Conservation (phyloP, 2,113 vertebrate species). For the Ploceus nigricollis region DNA sequence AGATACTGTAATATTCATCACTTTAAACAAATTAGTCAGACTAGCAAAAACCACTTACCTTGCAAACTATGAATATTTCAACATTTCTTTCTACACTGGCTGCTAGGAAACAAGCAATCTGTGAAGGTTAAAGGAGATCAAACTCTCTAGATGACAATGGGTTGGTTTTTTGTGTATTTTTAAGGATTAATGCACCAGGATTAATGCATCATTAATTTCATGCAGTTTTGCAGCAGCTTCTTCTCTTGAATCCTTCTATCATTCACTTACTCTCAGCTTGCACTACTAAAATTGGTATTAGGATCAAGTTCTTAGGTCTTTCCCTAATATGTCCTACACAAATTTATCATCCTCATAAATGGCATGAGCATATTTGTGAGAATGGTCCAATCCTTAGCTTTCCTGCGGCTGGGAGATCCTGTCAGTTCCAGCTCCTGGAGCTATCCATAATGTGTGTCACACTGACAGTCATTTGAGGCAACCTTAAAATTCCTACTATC, state of each 20-base stretch:
- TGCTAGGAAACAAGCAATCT: background rate
- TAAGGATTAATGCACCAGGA: background rate
- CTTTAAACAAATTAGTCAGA: background rate
- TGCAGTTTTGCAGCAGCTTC: background rate
- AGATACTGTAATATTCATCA: background rate
- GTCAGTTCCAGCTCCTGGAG: background rate
- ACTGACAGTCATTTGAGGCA: background rate
- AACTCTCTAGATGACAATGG: background rate
- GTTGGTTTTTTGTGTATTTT: fast-evolving
- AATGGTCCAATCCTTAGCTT: background rate
- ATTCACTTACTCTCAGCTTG: background rate
- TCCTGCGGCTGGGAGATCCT: background rate
- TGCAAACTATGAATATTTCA: background rate
- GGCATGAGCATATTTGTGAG: background rate
- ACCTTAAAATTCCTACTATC: background rate
- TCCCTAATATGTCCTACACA: background rate
- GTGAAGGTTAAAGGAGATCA: background rate
- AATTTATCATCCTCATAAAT: background rate
- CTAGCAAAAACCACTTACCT: background rate
- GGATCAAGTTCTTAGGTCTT: background rate
- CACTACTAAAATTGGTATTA: background rate
- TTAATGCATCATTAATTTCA: background rate
- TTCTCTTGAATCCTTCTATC: background rate
- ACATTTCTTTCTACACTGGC: background rate
- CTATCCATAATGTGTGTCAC: background rate